These are phyloP conservation scores for Gadopsis bispinosus DNA, from an alignment of 2,797 vertebrate species.

Conservation along the genomic window DNA sequence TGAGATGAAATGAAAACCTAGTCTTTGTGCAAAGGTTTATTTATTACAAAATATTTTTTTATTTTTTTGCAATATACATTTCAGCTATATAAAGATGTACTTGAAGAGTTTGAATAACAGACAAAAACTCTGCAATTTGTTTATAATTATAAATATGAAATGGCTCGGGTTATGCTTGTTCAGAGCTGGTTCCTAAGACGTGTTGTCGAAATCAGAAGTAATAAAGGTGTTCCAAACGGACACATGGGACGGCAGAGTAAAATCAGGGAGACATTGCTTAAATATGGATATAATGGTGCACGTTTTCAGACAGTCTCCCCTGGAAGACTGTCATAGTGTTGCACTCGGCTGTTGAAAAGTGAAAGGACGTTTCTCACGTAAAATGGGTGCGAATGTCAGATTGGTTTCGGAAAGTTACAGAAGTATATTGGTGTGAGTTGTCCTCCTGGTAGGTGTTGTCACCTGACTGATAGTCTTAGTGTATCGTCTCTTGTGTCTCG, in stretches of 20 bases:
- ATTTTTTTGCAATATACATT: neutral
- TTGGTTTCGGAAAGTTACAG: neutral
- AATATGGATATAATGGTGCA: neutral
- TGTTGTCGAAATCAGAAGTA: neutral
- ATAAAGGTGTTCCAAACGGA: neutral
- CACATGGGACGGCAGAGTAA: neutral
- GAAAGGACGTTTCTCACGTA: neutral
- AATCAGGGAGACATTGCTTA: neutral
- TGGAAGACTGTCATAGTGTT: neutral
- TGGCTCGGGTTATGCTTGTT: neutral
- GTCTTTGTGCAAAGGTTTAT: neutral
- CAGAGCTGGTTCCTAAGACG: neutral
- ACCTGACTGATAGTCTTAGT: conserved; percentile 39
- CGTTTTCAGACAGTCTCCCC: neutral
- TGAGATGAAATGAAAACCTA: neutral
- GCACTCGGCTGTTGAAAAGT: neutral
- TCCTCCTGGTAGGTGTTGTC: conserved; percentile 14
- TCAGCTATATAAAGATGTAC: neutral
- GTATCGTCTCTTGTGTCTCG: conserved; percentile 29
- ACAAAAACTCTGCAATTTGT: neutral
- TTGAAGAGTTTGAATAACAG: neutral
- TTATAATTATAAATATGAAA: no score
- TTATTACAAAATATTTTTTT: no score
- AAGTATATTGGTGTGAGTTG: neutral
- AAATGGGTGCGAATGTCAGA: neutral